Base-by-base conservation (phyloP, 2,888 invertebrate genomes). In the Chaitophorus viminalis region DNA sequence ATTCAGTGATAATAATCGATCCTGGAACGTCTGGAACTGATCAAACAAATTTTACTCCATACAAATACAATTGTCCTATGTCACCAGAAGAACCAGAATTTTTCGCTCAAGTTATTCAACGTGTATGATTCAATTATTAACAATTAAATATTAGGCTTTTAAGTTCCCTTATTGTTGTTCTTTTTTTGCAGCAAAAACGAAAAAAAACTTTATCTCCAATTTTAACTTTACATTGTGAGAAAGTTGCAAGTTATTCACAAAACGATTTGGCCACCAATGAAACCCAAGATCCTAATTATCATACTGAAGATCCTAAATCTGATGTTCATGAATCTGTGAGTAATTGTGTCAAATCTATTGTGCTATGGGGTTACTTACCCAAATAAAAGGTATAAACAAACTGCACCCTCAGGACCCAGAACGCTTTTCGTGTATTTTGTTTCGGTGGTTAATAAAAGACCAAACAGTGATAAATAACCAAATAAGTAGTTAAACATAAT, bases 61-160 rank as follows among this genome's bases (percentile, higher is more conserved):
- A 1, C 1, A 31, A 52, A 68, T 3, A 52, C 8, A 6, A 74
- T 21, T 0, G 25, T 75, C 18, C 8, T 65, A n/a, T 14, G 17
- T 87, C 65, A 25, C n/a, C 75, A 31, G 75, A 74, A 9, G 87
- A 87, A 81, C 87, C 87, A 33, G 79, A 39, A n/a, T 87, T 87
- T 65, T 87, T 87, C 17, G 4, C 1, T 1, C 74, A 87, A 87
- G 74, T 87, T 46, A 18, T 75, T 39, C 54, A 65, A 81, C 29
- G 31, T 6, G 87, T 75, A 72, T 75, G 21, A 81, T 60, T 9
- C 6, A 31, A 18, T 31, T 33, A 33, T 33, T 68, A 18, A 39
- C 39, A 29, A 17, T 25, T 39, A 1, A 75, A 74, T 21, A 36
- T 39, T 18, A 36, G 1, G 74, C n/a, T 78, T 36, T 21, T 21